Evolutionary conservation across 37 sponge, comb jelly and placozoan genomes (phyloP).

Genomic region (Dysidea cf. avara): DNA sequence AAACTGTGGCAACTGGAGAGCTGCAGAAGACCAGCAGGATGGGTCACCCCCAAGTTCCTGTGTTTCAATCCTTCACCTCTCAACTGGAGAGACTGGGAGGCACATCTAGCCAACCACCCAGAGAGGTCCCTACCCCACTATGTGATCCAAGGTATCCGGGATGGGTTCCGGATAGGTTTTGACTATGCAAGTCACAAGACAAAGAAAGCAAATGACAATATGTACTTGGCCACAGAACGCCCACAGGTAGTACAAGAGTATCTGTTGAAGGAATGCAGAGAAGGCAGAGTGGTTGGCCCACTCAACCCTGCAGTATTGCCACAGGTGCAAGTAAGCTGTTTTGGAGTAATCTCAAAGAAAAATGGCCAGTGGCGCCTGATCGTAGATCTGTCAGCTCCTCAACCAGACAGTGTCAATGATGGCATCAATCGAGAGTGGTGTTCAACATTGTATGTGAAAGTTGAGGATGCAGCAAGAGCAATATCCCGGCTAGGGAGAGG

Average conservation of each 20-base stretch:
- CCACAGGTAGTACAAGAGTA: constrained; percentile 14
- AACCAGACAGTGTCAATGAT: constrained; percentile 33
- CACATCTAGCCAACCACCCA: no score
- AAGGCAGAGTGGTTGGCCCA: constrained; percentile 35
- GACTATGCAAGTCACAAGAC: background rate
- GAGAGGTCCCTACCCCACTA: no score
- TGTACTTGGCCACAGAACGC: constrained; percentile 23
- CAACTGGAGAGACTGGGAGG: no score
- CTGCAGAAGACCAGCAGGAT: no score
- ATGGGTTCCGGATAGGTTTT: constrained; percentile 23
- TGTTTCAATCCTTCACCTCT: no score
- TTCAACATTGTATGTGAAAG: constrained; percentile 10
- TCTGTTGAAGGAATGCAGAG: background rate
- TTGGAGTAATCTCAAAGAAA: constrained; percentile 19
- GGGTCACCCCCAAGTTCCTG: no score
- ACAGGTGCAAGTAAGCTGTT: background rate
- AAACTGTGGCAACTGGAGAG: no score
- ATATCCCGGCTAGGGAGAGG: background rate
- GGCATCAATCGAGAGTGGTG: constrained; percentile 21
- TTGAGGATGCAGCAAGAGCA: constrained; percentile 13
- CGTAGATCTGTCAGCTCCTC: constrained; percentile 40
- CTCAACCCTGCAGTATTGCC: background rate
- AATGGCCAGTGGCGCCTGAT: constrained; percentile 43
- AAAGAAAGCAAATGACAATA: background rate
- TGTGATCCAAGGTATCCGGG: constrained; percentile 27